Evolutionary conservation across 1,140 invertebrate genomes (phyloP).

Genomic region (Magallana gigas): DNA sequence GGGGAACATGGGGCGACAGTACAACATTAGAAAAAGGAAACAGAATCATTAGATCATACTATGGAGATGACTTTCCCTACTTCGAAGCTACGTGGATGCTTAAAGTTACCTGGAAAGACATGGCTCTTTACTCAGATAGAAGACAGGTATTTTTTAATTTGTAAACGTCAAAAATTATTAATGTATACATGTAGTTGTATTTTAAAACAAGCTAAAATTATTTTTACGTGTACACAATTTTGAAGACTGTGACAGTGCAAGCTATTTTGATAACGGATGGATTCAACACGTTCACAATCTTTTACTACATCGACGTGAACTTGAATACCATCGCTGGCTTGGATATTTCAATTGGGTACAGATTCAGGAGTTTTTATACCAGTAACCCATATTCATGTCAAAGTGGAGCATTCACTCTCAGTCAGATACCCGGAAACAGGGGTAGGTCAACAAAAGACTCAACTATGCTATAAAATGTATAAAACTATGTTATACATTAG

Average conservation of each 20-base stretch:
- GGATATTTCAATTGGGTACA: neutral
- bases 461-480: no score
- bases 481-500: no score
- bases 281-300: neutral
- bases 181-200: no score
- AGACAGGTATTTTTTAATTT: neutral
- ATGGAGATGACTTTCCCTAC: neutral
- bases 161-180: no score
- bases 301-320: conserved; percentile 24
- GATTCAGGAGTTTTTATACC: conserved; percentile 2
- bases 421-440: conserved; percentile 7
- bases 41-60: neutral
- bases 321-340: neutral
- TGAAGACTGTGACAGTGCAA: neutral
- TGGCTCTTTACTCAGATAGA: neutral
- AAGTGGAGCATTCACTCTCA: neutral
- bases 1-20: neutral
- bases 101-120: conserved; percentile 16
- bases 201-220: no score
- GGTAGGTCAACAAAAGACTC: neutral
- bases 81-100: neutral
- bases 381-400: conserved; percentile 6
- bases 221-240: neutral
- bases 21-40: neutral
- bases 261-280: conserved; percentile 5